Evolutionary conservation across 2,888 invertebrate genomes (phyloP), one percentile per base, ranked within the genome.

Genomic region (Drosophila testacea): DNA sequence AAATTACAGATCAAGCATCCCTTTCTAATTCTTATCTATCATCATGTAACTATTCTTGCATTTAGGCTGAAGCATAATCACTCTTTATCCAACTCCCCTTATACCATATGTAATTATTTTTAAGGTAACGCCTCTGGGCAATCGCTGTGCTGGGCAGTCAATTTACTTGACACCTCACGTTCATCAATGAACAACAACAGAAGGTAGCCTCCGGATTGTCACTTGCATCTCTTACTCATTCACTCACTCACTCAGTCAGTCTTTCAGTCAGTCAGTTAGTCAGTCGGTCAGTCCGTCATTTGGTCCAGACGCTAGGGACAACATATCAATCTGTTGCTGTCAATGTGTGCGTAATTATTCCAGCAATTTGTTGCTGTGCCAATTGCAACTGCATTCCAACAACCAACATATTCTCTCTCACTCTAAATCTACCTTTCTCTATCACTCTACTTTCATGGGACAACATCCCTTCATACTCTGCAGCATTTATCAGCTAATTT

Each of bases 111-210:
- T 22, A 22, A 22, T 22, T 22, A 22, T 10, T 4, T 2, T 13
- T 6, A 4, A 4, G 11, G 42, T 7, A 22, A 68, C 80, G 74
- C 71, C 86, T 28, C 70, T 83, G 83, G 22, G 7, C 27, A 55
- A n/a, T 59, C 76, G 54, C 60, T 48, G 38, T 10, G 62, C 57
- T 51, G 72, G 79, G 51, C 84, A 83, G 92, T 92, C 92, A 92
- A 90, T 91, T 91, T 82, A 80, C 79, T 88, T 90, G 92, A 92
- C 92, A 91, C 89, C 89, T 89, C 87, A 89, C 92, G 91, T 92
- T 91, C 90, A 91, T 92, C 92, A 92, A 90, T 90, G 89, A 85
- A 76, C 55, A 27, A 76, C 55, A 27, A 16, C 39, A 52, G 77
- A 71, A 69, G 67, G 69, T 69, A 55, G 83, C 75, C 72, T 73